Percentiles rank a stretch among this genome's conserved stretches.
These are phyloP conservation scores for Saxidomus purpurata DNA, from an alignment of 1,140 invertebrate species.

Conservation along the genomic window DNA sequence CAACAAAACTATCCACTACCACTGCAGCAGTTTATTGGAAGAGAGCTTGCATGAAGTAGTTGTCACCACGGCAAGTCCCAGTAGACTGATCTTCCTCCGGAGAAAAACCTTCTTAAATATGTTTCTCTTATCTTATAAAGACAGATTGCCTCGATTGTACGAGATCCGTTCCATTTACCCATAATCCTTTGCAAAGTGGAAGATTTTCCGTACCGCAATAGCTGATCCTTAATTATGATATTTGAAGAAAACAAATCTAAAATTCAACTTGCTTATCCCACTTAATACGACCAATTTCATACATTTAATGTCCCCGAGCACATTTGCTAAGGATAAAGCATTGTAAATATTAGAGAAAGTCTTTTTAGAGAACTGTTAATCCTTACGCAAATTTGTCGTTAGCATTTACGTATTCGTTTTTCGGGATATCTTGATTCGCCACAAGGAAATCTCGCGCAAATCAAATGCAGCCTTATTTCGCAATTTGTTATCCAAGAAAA, in stretches of 20 bases:
- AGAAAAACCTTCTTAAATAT: slow-evolving; percentile 57
- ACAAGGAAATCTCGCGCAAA: background rate
- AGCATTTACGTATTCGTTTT: slow-evolving; percentile 33
- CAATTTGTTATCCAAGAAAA: slow-evolving; percentile 26
- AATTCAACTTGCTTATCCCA: slow-evolving; percentile 64
- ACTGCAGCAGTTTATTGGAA: slow-evolving; percentile 15
- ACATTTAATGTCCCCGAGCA: slow-evolving; percentile 54
- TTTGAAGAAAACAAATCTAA: slow-evolving; percentile 68
- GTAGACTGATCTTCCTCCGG: slow-evolving; percentile 17
- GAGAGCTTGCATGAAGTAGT: background rate
- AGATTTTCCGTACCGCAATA: slow-evolving; percentile 43
- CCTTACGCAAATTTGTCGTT: slow-evolving; percentile 54
- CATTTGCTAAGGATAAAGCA: slow-evolving; percentile 38
- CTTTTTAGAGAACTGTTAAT: slow-evolving; percentile 51
- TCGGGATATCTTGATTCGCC: slow-evolving; percentile 3
- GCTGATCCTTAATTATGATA: slow-evolving; percentile 69
- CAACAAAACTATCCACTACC: slow-evolving; percentile 6
- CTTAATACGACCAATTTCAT: slow-evolving; percentile 64
- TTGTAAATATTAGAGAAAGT: slow-evolving; percentile 16
- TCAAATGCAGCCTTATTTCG: slow-evolving; percentile 26
- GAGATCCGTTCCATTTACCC: slow-evolving; percentile 59
- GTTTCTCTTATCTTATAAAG: slow-evolving; percentile 59
- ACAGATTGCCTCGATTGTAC: slow-evolving; percentile 50
- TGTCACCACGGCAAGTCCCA: slow-evolving; percentile 9
- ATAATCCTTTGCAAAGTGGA: slow-evolving; percentile 66